Base-by-base conservation (phyloP, 64 coral and sea anemone genomes). In the Anthopleura sola region DNA sequence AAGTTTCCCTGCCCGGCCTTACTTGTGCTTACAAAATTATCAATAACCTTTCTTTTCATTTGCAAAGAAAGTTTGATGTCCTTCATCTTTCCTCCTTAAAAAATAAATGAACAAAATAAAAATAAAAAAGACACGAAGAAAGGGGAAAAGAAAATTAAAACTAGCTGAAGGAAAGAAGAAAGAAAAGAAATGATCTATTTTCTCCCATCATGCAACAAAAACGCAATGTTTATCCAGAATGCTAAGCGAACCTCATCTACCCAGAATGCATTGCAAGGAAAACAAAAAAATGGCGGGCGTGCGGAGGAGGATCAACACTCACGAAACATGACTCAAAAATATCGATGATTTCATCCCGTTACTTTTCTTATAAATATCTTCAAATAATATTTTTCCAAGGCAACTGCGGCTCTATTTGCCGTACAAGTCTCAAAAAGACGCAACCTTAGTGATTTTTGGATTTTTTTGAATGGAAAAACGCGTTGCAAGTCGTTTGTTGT, bases 211-310 rank as follows among this genome's bases (percentile, higher is more conserved):
- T 44, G 40, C 40, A 44, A 2, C 40, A 44, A 1, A 44, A 44
- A 8, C 40, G 40, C 50, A 53, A 40, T 44, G 2, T 21, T 44
- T 47, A 47, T 38, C 76, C 76, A 79, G 37, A 23, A 48, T 79
- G 9, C 76, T 0, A 3, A 79, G 36, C 76, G 38, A 18, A 6
- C 36, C 19, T n/a, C 11, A 11, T 16, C 44, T 85, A 81, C 89
- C 89, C 89, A 91, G 69, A 82, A 36, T 91, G 83, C 89, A 29
- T 69, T 81, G 54, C 23, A 24, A 16, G 15, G 49, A 90, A 90
- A 91, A 91, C 83, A 91, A 91, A 91, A 80, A 91, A 91, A 91
- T 91, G 89, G 89, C 89, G 89, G 89, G 89, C 89, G 84, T 66
- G 66, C 32, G 82, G 56, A 79, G 33, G 46, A 40, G 89, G 58